A percentile compares a stretch with the other conserved stretches of the same genome.
phyloP scores from a whole-genome alignment of 2,113 vertebrate species.

The Balaeniceps rex region DNA sequence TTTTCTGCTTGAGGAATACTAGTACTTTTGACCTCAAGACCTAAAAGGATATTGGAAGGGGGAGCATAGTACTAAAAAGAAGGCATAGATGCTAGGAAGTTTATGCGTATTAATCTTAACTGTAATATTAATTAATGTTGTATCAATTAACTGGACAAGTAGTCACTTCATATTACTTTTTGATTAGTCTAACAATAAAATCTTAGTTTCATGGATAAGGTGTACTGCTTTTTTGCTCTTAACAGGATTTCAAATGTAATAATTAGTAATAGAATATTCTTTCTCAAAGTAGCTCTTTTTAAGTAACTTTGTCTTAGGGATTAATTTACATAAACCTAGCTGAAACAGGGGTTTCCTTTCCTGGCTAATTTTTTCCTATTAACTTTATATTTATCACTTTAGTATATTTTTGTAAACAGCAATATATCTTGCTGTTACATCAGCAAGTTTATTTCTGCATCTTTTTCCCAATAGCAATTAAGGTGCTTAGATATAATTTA shows the following conservation, averaged over 20 bases:
- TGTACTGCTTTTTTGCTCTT: not conserved
- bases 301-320: not conserved
- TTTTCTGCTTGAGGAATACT: not conserved
- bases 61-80: not conserved
- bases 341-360: not conserved
- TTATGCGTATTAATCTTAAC: not conserved
- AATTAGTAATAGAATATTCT: not conserved
- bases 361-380: not conserved
- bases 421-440: not conserved
- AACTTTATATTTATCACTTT: not conserved
- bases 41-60: not conserved
- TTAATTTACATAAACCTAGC: not conserved
- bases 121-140: not conserved
- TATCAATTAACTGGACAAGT: not conserved
- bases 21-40: not conserved
- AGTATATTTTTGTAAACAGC: not conserved
- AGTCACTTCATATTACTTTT: not conserved
- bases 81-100: not conserved
- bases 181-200: not conserved
- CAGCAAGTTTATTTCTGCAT: not conserved
- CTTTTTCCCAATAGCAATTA: not conserved
- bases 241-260: not conserved
- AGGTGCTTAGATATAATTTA: not conserved
- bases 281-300: not conserved
- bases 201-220: not conserved